Evolutionary conservation across 2,113 vertebrate species (phyloP).

Genomic region (Columba janthina): DNA sequence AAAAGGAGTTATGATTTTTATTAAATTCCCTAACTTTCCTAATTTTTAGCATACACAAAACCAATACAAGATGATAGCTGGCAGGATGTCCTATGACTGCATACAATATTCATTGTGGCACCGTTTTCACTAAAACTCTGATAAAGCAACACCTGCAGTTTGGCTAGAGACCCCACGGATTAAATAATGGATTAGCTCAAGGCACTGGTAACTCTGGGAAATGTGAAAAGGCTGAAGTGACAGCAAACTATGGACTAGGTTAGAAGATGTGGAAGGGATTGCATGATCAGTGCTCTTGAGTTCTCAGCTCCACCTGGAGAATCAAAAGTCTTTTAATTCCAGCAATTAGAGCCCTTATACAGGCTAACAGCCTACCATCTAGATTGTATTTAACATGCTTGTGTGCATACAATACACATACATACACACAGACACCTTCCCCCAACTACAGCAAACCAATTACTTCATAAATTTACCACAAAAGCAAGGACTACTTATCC

Average conservation of each 20-base stretch:
- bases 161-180: not conserved
- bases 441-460: not conserved
- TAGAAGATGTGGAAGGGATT: not conserved
- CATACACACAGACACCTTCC: not conserved
- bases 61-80: not conserved
- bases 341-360: not conserved
- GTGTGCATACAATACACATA: not conserved
- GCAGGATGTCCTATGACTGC: not conserved
- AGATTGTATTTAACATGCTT: not conserved
- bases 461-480: not conserved
- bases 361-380: not conserved
- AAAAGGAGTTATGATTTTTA: not conserved
- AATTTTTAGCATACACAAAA: not conserved
- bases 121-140: not conserved
- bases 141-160: not conserved
- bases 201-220: not conserved
- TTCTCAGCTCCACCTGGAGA: not conserved
- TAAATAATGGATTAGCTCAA: constrained; percentile 8
- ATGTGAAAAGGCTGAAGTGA: not conserved
- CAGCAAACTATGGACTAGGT: not conserved
- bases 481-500: not conserved
- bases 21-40: not conserved
- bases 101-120: not conserved
- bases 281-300: not conserved
- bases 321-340: not conserved